phyloP scores from a whole-genome alignment of 2,113 vertebrate genomes.

The Percopsis transmontana region DNA sequence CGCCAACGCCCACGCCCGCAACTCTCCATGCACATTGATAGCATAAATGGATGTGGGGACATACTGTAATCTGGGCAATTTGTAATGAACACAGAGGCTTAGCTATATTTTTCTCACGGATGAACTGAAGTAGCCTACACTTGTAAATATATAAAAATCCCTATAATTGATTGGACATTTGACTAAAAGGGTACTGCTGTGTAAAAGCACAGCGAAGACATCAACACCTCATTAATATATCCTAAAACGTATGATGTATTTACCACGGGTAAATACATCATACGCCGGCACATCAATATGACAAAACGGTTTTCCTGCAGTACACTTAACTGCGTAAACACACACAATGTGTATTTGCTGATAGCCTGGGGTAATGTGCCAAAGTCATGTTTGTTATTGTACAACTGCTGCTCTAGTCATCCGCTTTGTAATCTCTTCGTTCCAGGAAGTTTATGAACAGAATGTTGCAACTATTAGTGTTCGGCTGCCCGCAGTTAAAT shows the following conservation, averaged over 20 bases:
- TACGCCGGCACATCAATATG: too few species aligned
- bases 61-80: background rate
- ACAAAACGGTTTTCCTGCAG: too few species aligned
- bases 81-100: background rate
- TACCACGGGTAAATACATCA: too few species aligned
- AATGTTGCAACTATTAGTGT: slow-evolving; percentile 1
- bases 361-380: background rate
- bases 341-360: background rate
- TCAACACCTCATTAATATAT: background rate
- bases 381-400: background rate
- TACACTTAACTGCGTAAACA: too few species aligned
- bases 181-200: background rate
- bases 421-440: background rate
- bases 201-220: background rate
- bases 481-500: background rate
- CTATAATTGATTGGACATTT: background rate
- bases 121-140: background rate
- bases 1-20: background rate
- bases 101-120: background rate
- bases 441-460: background rate
- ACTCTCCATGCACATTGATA: background rate
- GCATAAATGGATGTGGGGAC: background rate
- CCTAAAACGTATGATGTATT: too few species aligned
- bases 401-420: background rate
- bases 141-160: background rate